phyloP scores from a whole-genome alignment of 2,888 invertebrate species.

The Nysson spinosus region DNA sequence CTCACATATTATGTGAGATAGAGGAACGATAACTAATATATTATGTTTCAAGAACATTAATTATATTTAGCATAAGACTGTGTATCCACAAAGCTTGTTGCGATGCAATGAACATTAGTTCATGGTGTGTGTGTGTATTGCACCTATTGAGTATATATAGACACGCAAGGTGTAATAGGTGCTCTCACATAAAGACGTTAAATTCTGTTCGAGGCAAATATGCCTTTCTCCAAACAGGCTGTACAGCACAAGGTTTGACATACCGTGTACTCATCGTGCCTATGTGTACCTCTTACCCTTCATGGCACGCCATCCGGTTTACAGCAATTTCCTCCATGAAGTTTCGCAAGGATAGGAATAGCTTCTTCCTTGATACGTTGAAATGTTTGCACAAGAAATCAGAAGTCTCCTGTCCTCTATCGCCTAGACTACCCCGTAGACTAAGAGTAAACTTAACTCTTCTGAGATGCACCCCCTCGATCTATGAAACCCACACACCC shows the following conservation, averaged over 20 bases:
- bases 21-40: too few species aligned
- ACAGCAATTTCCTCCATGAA: slow-evolving; percentile 48
- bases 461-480: slow-evolving; percentile 37
- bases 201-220: slow-evolving; percentile 32
- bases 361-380: slow-evolving; percentile 41
- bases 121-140: neutral
- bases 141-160: neutral
- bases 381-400: slow-evolving; percentile 59
- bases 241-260: slow-evolving; percentile 15
- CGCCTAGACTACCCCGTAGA: slow-evolving; percentile 30
- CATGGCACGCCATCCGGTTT: slow-evolving; percentile 38
- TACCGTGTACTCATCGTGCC: slow-evolving; percentile 26
- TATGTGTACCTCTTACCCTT: slow-evolving; percentile 29
- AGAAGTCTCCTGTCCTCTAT: slow-evolving; percentile 43
- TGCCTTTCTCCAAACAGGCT: slow-evolving; percentile 1
- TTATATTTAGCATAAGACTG: too few species aligned
- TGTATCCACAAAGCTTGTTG: too few species aligned
- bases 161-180: slow-evolving; percentile 21
- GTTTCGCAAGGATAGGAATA: slow-evolving; percentile 36
- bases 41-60: too few species aligned
- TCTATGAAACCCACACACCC: slow-evolving; percentile 17
- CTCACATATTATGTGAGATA: too few species aligned
- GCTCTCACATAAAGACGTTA: slow-evolving; percentile 32
- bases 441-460: slow-evolving; percentile 46
- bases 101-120: too few species aligned